Evolutionary conservation across 2,797 vertebrate species (phyloP).

Genomic region (Oophaga sylvatica): DNA sequence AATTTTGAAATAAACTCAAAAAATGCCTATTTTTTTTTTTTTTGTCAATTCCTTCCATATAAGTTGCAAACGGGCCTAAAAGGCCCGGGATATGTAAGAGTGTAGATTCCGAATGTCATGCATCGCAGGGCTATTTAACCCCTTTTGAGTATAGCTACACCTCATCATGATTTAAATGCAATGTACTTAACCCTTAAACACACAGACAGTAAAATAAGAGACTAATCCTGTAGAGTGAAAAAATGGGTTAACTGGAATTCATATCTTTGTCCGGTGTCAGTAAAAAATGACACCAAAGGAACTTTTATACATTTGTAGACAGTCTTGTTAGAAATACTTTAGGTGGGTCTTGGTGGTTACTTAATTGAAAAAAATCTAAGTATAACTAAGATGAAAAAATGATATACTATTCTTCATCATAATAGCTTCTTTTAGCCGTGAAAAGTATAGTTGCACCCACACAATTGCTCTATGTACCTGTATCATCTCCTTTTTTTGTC

Average conservation of each 20-base stretch:
- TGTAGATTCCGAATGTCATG: too few relatives aligned
- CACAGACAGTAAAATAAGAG: too few relatives aligned
- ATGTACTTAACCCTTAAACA: too few relatives aligned
- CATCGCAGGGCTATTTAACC: too few relatives aligned
- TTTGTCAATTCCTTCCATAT: too few relatives aligned
- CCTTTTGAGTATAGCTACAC: too few relatives aligned
- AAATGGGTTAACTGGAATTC: neutral
- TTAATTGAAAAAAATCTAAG: neutral
- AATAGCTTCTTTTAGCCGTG: neutral
- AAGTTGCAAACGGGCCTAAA: too few relatives aligned
- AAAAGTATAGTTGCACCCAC: conserved; percentile 1
- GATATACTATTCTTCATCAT: neutral
- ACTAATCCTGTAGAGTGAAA: too few relatives aligned
- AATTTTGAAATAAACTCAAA: too few relatives aligned
- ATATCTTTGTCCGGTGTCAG: conserved; percentile 28
- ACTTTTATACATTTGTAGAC: neutral
- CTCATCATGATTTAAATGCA: too few relatives aligned
- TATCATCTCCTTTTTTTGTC: neutral
- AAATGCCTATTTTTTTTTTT: too few relatives aligned
- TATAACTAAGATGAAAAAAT: neutral
- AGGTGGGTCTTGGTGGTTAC: neutral
- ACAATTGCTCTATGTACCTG: neutral
- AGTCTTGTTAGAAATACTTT: neutral
- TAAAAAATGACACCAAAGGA: conserved; percentile 26
- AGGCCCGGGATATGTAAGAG: too few relatives aligned